Conservation (phyloP, 2,113 vertebrate species). For the Gobio gobio region DNA sequence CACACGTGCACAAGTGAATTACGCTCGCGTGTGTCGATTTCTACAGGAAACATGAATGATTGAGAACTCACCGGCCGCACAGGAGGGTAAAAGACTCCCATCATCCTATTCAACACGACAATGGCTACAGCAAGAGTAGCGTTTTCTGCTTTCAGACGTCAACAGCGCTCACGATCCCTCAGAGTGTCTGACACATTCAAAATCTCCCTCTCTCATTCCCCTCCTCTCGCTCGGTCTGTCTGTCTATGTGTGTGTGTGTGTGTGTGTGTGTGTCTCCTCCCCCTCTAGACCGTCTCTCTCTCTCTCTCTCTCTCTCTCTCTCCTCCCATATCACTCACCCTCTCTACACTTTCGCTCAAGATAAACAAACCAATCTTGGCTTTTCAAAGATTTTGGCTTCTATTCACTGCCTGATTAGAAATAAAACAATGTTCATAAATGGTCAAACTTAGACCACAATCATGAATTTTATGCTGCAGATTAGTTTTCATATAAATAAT, state of each 20-base stretch:
- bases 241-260: constrained; percentile 62
- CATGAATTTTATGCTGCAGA: too few relatives aligned
- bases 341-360: constrained; percentile 21
- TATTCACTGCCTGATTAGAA: neutral
- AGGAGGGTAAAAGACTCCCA: constrained; percentile 80
- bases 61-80: constrained; percentile 74
- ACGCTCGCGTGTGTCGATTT: neutral
- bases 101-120: constrained; percentile 76
- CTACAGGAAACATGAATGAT: constrained; percentile 1
- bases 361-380: neutral
- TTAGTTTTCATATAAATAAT: too few relatives aligned
- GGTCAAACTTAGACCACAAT: too few relatives aligned
- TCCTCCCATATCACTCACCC: constrained; percentile 67
- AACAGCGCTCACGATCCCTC: constrained; percentile 47
- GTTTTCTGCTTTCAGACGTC: constrained; percentile 31
- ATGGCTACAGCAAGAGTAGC: constrained; percentile 54
- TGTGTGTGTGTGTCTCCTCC: constrained; percentile 62
- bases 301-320: constrained; percentile 66
- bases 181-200: constrained; percentile 70
- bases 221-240: constrained; percentile 62
- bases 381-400: neutral
- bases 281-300: constrained; percentile 48
- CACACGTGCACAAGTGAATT: neutral
- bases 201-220: constrained; percentile 79
- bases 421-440: neutral